Evolutionary conservation across 2,888 invertebrate genomes (phyloP).

Genomic region (Anthophora plumipes): DNA sequence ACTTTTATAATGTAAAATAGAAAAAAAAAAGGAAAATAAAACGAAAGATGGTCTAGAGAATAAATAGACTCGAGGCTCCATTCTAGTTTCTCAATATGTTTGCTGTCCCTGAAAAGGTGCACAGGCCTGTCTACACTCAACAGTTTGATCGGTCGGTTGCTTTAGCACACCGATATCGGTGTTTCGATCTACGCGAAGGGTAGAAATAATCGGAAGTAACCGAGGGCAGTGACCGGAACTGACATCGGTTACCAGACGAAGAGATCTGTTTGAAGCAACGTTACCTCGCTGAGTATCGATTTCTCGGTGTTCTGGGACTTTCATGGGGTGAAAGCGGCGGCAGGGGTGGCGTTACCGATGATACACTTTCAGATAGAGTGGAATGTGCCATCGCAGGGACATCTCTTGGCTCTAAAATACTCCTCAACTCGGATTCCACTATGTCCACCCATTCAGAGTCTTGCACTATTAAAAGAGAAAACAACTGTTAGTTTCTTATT

Average conservation of each 20-base stretch:
- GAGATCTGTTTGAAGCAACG: conserved; percentile 61
- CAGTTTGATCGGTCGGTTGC: conserved; percentile 28
- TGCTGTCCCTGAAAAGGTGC: conserved; percentile 1
- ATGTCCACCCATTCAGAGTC: conserved; percentile 93
- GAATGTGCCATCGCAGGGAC: conserved; percentile 89
- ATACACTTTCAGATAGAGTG: conserved; percentile 88
- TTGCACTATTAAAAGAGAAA: conserved; percentile 82
- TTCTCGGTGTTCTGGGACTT: conserved; percentile 81
- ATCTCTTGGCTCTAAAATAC: conserved; percentile 91
- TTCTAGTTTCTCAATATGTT: neutral
- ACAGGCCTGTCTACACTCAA: conserved; percentile 32
- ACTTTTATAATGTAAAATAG: neutral
- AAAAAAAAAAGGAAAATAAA: too few relatives aligned
- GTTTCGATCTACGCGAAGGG: conserved; percentile 49
- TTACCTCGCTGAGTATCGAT: conserved; percentile 82
- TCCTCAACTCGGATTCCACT: conserved; percentile 91
- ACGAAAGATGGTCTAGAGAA: neutral
- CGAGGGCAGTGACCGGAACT: conserved; percentile 68
- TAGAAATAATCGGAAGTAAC: conserved; percentile 63
- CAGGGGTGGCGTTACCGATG: conserved; percentile 91
- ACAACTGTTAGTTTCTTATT: neutral
- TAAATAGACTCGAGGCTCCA: conserved; percentile 5
- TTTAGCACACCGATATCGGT: conserved; percentile 46
- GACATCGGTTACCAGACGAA: conserved; percentile 64
- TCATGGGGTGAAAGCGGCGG: conserved; percentile 91